A percentile compares a stretch with the other conserved stretches of the same genome.
phyloP scores from a whole-genome alignment of 2,113 vertebrate genomes.

The Solenodon paradoxus region DNA sequence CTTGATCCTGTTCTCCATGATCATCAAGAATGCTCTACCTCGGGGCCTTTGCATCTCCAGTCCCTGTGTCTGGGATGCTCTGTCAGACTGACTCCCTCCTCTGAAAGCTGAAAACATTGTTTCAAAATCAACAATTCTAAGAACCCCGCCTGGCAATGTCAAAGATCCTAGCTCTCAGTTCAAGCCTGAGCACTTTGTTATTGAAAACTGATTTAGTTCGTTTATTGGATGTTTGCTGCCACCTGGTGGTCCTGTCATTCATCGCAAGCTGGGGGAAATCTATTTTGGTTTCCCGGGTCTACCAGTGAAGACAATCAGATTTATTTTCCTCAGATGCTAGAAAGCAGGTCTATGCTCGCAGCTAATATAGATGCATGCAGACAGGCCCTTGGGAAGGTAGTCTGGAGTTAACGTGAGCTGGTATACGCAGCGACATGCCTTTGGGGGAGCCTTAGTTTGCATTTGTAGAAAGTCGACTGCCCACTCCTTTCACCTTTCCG shows the following conservation, averaged over 20 bases:
- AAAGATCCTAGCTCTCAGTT: background rate
- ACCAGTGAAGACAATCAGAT: background rate
- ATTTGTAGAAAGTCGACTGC: background rate
- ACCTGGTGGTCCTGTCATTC: slow-evolving; percentile 44
- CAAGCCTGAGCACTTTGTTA: background rate
- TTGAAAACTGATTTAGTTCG: background rate
- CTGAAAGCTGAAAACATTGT: background rate
- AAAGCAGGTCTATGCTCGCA: background rate
- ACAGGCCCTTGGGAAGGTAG: background rate
- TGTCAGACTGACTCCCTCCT: no score
- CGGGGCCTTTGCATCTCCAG: no score
- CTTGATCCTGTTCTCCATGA: no score
- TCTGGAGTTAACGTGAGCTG: background rate
- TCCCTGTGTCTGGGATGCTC: no score
- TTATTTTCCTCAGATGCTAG: background rate
- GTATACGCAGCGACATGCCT: background rate
- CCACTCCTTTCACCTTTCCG: background rate
- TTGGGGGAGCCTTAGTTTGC: background rate
- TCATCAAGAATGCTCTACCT: no score
- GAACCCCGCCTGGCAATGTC: background rate
- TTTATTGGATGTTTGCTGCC: slow-evolving; percentile 63
- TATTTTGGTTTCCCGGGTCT: background rate
- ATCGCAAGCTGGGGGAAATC: background rate
- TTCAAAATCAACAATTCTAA: background rate
- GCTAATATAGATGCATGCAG: background rate